Conservation (phyloP, 2,113 vertebrate species). For the human (Homo sapiens) region DNA sequence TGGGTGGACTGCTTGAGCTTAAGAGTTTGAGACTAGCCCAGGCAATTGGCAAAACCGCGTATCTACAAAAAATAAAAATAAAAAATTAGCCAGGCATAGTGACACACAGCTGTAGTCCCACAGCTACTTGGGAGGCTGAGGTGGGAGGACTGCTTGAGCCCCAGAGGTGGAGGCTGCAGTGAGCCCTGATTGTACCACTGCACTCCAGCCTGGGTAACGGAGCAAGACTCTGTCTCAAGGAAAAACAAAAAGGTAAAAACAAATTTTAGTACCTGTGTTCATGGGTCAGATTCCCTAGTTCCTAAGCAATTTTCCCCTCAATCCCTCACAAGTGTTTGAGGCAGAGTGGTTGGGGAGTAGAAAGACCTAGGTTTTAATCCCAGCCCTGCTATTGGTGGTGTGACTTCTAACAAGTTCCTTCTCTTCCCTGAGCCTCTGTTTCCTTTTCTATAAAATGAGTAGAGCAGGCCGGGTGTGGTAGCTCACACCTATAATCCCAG, state of each 20-base stretch:
- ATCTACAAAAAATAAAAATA: no score
- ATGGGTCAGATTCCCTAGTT: background rate
- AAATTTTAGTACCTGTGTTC: constrained; percentile 32
- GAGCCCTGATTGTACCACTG: no score
- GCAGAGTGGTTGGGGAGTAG: background rate
- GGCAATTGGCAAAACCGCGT: no score
- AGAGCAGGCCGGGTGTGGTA: background rate
- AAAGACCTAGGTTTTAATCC: constrained; percentile 38
- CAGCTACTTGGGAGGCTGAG: no score
- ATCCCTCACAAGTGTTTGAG: constrained; percentile 19
- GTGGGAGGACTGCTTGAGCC: no score
- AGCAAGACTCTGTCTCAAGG: background rate
- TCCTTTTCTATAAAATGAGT: constrained; percentile 30
- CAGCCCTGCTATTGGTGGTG: background rate
- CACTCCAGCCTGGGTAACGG: no score
- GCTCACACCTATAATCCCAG: no score
- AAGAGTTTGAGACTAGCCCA: background rate
- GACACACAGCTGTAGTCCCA: no score
- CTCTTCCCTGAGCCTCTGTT: background rate
- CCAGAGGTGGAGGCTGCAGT: no score
- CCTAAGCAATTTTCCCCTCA: constrained; percentile 2
- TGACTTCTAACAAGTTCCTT: constrained; percentile 28
- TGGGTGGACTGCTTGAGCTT: no score
- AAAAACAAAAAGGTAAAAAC: background rate
- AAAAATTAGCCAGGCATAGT: no score